Base-by-base conservation (phyloP, 2,797 vertebrate species). In the Stomatorhinus walkeri region DNA sequence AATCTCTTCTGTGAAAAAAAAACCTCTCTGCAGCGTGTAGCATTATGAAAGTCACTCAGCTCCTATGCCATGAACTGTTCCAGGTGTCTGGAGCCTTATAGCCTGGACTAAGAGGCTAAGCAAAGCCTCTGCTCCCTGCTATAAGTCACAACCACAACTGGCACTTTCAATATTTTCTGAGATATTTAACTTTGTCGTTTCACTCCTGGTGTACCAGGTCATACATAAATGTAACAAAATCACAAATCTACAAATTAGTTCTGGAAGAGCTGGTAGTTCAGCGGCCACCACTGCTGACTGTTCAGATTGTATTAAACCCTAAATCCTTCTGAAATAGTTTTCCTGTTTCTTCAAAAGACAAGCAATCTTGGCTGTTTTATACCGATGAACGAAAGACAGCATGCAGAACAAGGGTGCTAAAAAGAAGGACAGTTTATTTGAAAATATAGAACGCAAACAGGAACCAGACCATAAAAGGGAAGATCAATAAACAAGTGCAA, bases 401-500 rank as follows among this genome's bases (percentile, higher is more conserved):
- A 49, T 48, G 24, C 22, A 51, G 22, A 8, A 49, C 81, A 85
- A 85, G 4, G 9, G 43, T 28, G 43, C n/a, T 51, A 49, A 85
- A 85, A 48, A 51, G 81, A 48, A 85, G 6, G 10, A 51, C 9
- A 22, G 10, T 85, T 85, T 85, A 85, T 85, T 51, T 85, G 81
- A 85, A 85, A 85, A 85, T 85, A 28, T 12, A 85, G 16, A 85
- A 14, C 40, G 51, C 9, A 85, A 85, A 85, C 81, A 51, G 81
- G 43, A 48, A 85, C 7, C 48, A 51, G 81, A 49, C 48, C 43
- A 85, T 51, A 46, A 85, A 85, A 51, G 81, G 48, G 9, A 28
- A 49, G 81, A 85, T 85, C 43, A 48, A 85, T 49, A 85, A 85
- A 81, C 81, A 85, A 84, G 51, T 9, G n/a, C 43, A 85, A 51